These are phyloP conservation scores for Lypha dubia DNA, from an alignment of 2,888 invertebrate genomes.

Conservation along the genomic window DNA sequence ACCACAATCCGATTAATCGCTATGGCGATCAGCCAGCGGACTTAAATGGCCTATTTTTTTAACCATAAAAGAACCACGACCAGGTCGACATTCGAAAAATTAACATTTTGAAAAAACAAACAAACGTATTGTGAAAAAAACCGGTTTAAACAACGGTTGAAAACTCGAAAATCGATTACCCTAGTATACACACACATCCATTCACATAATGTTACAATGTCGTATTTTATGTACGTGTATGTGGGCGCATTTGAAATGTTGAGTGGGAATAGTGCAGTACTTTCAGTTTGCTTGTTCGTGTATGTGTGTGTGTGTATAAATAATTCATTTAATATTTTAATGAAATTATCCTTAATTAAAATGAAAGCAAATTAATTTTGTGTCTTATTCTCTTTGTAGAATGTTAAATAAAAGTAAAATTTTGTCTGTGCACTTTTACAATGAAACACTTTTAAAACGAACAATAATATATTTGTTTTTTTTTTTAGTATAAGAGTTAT, in stretches of 20 bases:
- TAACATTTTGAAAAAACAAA: no score
- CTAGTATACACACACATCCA: not conserved
- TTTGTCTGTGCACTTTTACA: conserved; percentile 15
- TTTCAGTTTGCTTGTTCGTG: not conserved
- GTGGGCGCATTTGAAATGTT: no score
- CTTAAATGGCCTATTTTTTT: no score
- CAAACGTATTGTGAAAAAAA: no score
- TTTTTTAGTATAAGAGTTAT: no score
- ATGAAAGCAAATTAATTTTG: conserved; percentile 68
- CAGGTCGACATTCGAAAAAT: no score
- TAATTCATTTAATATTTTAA: conserved; percentile 65
- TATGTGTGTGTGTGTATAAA: not conserved
- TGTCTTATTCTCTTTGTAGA: conserved; percentile 28
- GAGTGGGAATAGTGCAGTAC: no score
- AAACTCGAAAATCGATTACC: no score
- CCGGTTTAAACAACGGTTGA: no score
- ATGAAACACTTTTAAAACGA: not conserved
- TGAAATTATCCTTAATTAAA: conserved; percentile 71
- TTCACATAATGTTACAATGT: not conserved
- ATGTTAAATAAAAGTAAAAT: conserved; percentile 12
- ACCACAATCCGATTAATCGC: no score
- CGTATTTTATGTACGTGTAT: not conserved
- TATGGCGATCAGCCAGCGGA: no score
- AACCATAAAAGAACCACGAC: no score
- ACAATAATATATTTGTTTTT: not conserved